These are phyloP conservation scores for Drosophila nigromelanica DNA, from an alignment of 1,140 invertebrate genomes.

Conservation along the genomic window DNA sequence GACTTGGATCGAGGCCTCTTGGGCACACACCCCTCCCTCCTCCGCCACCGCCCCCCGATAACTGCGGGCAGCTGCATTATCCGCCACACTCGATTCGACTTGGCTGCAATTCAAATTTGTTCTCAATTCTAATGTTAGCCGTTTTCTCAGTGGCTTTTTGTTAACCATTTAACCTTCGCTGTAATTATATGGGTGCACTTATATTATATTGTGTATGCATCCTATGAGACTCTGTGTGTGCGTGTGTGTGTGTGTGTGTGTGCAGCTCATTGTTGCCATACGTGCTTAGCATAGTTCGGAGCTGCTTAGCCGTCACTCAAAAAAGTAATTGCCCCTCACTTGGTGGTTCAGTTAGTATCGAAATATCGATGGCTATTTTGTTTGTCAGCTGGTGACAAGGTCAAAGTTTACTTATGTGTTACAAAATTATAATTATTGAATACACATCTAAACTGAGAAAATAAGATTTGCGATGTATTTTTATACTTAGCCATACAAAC, in stretches of 20 bases:
- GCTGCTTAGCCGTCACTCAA: constrained; percentile 4
- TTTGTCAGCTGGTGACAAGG: neutral
- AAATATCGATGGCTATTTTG: neutral
- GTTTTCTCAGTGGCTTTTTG: constrained; percentile 47
- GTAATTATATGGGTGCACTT: constrained; percentile 58
- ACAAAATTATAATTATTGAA: too few species aligned
- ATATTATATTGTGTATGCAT: neutral
- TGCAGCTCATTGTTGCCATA: constrained; percentile 29
- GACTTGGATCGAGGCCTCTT: constrained; percentile 28
- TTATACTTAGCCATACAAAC: too few species aligned
- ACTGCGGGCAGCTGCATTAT: constrained; percentile 16
- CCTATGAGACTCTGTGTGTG: neutral
- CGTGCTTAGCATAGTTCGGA: neutral
- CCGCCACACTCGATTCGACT: constrained; percentile 1
- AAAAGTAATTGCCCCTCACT: neutral
- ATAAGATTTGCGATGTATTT: too few species aligned
- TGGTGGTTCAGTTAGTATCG: neutral
- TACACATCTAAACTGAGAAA: too few species aligned
- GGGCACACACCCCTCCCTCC: neutral
- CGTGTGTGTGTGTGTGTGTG: constrained; percentile 8
- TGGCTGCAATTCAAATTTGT: constrained; percentile 41
- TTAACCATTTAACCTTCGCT: constrained; percentile 54
- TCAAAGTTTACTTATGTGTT: neutral
- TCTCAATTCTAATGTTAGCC: constrained; percentile 27
- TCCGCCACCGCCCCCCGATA: neutral